Evolutionary conservation across 2,888 invertebrate species (phyloP), one percentile per base, ranked within the genome.

Genomic region (Ceraclea dissimilis): DNA sequence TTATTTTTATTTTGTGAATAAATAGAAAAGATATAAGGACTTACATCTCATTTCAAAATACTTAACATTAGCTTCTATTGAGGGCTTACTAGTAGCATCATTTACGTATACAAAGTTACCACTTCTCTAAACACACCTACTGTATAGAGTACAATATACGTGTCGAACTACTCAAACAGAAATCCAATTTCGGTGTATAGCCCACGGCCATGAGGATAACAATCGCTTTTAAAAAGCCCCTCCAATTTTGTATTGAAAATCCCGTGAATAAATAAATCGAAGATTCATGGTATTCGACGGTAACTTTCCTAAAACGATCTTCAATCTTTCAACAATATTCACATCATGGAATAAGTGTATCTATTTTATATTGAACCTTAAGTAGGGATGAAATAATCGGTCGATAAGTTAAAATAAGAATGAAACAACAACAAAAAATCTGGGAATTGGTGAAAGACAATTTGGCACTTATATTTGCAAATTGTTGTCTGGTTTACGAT

Each of bases 221-320:
- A 39, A 39, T 39, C 39, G 39, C 39, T 39, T 39, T 39, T 39
- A 39, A 39, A 39, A 39, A 39, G 39, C 39, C 39, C 39, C 39
- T 39, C 16, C 39, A 39, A 39, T 39, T 39, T 39, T 13, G 39
- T 39, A 39, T 39, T 39, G 39, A 39, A 39, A 39, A 39, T 39
- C 39, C 39, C n/a, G 39, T 13, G 39, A 39, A 39, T 39, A 39
- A 39, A 39, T 39, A 39, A 39, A 39, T 39, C 39, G 39, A 39
- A 13, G n/a, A 16, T 39, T 16, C 16, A n/a, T 39, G 39, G n/a
- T 31, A 31, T 31, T 31, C 8, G 31, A 31, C 11, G 11, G 31
- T 39, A n/a, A 39, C 39, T 39, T 39, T 13, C 4, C 5, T 39
- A n/a, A 39, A 39, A 39, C 39, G 39, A 39, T 39, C 39, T 39